Evolutionary conservation across 2,888 invertebrate genomes (phyloP), one percentile per base, ranked within the genome.

Genomic region (Trichopoda pennipes): DNA sequence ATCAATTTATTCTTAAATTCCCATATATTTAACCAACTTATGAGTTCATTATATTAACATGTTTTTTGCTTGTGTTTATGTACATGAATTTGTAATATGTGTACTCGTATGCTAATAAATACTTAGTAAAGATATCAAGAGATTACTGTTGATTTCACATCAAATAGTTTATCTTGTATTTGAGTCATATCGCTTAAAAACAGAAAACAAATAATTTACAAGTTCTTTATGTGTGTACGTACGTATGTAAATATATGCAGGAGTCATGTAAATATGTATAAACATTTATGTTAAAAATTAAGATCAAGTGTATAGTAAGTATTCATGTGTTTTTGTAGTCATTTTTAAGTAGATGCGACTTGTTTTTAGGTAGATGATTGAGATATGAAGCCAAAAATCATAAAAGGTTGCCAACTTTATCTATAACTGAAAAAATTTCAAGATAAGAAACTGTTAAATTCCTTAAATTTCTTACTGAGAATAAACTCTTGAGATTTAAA

Each of bases 101-200:
- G n/a, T n/a, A n/a, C n/a, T n/a, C n/a, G n/a, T n/a, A n/a, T n/a
- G n/a, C n/a, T n/a, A n/a, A n/a, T n/a, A n/a, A n/a, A 16, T 75
- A 70, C 75, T 60, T 49, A 75, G 42, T 80, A 55, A 66, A 75
- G 75, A 55, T 75, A 70, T 75, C 55, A 38, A 53, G 49, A 70
- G 32, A 72, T 80, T 55, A 75, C n/a, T 60, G 44, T 68, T 72
- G 35, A 32, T 78, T 64, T 60, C 58, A 69, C 55, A 28, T 61
- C 53, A 66, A 44, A 38, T 56, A 49, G 44, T 35, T 23, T 56
- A 12, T 32, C 60, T 80, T 28, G 28, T 80, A 80, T 80, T 74
- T 56, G 12, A 32, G 32, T 51, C 10, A 16, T 70, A 60, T 80
- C 58, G 35, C 53, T 73, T 61, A 32, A 55, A 53, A 32, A 61